Evolutionary conservation across 1,140 invertebrate genomes (phyloP).

Genomic region (Pseudomyrmex concolor): DNA sequence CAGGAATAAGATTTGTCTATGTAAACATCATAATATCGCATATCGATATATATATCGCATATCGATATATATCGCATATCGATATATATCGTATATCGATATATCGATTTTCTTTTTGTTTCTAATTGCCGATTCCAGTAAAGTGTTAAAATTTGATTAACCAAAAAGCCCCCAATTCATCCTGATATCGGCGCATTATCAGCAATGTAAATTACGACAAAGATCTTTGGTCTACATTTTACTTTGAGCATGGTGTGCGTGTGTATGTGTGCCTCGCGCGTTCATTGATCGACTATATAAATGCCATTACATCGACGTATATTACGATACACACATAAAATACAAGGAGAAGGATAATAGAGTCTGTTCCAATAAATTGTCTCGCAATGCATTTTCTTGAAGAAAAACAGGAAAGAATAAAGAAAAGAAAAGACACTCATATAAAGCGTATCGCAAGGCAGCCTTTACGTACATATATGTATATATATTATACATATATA

Average conservation of each 20-base stretch:
- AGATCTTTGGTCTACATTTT: conserved; percentile 44
- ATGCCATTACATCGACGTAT: conserved; percentile 14
- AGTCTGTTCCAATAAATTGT: conserved; percentile 31
- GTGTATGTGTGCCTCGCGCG: background rate
- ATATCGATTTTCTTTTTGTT: too few relatives aligned
- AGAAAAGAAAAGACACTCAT: conserved; percentile 60
- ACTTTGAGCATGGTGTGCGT: background rate
- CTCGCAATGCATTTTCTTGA: conserved; percentile 24
- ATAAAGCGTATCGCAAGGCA: conserved; percentile 68
- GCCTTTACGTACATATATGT: conserved; percentile 34
- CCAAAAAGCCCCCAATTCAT: too few relatives aligned
- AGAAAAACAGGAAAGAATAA: conserved; percentile 23
- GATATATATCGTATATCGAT: too few relatives aligned
- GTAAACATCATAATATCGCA: too few relatives aligned
- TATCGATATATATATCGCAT: too few relatives aligned
- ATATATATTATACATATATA: too few relatives aligned
- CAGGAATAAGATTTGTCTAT: too few relatives aligned
- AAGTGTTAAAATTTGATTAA: too few relatives aligned
- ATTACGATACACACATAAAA: conserved; percentile 28
- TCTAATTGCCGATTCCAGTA: too few relatives aligned
- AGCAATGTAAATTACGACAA: conserved; percentile 6
- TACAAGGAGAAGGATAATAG: conserved; percentile 35
- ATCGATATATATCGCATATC: too few relatives aligned
- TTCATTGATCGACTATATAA: conserved; percentile 16
- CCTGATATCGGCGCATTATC: too few relatives aligned